phyloP scores from a whole-genome alignment of 2,113 vertebrate species.

The Phylloscopus trochiloides region DNA sequence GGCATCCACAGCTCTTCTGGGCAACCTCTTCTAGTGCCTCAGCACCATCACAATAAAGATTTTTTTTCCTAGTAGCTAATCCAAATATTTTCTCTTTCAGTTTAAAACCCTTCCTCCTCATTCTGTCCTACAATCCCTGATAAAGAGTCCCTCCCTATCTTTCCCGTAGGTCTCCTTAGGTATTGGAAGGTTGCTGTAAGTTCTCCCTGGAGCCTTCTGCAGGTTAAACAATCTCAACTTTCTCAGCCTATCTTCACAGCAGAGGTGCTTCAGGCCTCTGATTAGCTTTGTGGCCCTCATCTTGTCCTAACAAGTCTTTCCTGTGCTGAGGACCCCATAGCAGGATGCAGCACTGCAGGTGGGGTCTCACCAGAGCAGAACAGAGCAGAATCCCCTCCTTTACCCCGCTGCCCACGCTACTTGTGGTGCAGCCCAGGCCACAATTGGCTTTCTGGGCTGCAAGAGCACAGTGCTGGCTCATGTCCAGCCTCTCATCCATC shows the following conservation, averaged over 20 bases:
- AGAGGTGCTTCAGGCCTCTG: background rate
- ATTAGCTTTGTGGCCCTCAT: background rate
- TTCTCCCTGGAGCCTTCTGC: background rate
- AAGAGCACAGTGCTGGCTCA: background rate
- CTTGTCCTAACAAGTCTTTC: background rate
- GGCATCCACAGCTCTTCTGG: background rate
- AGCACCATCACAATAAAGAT: background rate
- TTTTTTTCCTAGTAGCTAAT: background rate
- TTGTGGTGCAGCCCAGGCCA: too few species aligned
- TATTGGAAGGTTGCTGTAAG: background rate
- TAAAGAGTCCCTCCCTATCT: background rate
- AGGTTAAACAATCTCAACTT: background rate
- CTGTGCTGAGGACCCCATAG: background rate
- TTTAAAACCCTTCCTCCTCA: background rate
- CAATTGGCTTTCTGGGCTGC: background rate
- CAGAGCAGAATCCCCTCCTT: background rate
- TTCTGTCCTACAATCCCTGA: background rate
- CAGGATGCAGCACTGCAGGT: background rate
- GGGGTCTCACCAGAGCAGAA: background rate
- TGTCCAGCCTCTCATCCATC: background rate
- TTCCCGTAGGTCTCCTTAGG: background rate
- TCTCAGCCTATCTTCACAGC: background rate
- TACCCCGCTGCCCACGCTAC: rapidly evolving
- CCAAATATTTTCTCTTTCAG: background rate
- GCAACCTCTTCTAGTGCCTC: background rate